These are phyloP conservation scores for Thereva unica DNA, from an alignment of 2,888 invertebrate genomes.

Conservation along the genomic window DNA sequence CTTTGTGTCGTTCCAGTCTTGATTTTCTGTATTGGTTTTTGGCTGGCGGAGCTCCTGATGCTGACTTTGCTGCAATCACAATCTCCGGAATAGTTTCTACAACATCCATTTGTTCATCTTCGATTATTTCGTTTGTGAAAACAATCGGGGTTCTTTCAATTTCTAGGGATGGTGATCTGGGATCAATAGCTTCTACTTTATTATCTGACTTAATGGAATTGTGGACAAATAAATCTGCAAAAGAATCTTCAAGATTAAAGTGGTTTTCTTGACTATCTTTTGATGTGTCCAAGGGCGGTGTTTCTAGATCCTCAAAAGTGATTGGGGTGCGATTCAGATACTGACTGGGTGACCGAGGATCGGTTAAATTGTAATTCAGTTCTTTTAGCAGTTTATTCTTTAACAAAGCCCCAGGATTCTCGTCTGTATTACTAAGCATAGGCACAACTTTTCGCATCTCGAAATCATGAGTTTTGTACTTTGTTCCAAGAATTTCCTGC, in stretches of 20 bases:
- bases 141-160: constrained; percentile 39
- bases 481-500: neutral
- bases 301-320: constrained; percentile 26
- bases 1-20: neutral
- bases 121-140: neutral
- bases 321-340: constrained; percentile 41
- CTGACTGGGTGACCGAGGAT: constrained; percentile 41
- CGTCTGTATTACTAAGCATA: neutral
- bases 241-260: constrained; percentile 30
- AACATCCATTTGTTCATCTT: no score
- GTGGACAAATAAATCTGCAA: constrained; percentile 24
- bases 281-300: neutral
- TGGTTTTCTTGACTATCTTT: neutral
- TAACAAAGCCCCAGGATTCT: constrained; percentile 11
- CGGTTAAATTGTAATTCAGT: constrained; percentile 28
- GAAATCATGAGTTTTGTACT: no score
- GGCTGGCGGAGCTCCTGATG: constrained; percentile 21
- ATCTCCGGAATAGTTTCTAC: constrained; percentile 2
- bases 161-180: constrained; percentile 37
- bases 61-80: constrained; percentile 12
- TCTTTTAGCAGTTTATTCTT: constrained; percentile 20
- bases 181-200: constrained; percentile 21
- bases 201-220: neutral
- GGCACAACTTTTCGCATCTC: no score
- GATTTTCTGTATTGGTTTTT: constrained; percentile 22